Evolutionary conservation across 2,113 vertebrate genomes (phyloP).

Genomic region (Neofelis nebulosa): DNA sequence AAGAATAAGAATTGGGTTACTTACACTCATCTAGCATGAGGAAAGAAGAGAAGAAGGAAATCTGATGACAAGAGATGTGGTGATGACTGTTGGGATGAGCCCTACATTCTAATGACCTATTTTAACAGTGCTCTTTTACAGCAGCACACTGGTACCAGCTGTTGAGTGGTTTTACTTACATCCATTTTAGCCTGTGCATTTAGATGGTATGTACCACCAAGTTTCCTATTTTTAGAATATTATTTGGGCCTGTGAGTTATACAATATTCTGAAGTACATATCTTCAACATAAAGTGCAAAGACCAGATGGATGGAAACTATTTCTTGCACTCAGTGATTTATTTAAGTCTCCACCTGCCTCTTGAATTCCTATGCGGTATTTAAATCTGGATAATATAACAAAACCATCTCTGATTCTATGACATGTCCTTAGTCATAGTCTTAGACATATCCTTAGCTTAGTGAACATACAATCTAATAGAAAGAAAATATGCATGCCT

Average conservation of each 20-base stretch:
- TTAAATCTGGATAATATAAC: constrained; percentile 26
- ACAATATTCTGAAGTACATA: constrained; percentile 26
- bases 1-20: constrained; percentile 15
- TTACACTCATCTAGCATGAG: background rate
- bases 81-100: background rate
- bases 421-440: background rate
- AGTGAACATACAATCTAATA: background rate
- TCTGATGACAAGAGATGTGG: background rate
- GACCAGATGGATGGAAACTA: constrained; percentile 58
- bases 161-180: constrained; percentile 58
- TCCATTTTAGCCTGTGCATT: constrained; percentile 45
- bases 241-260: constrained; percentile 43
- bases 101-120: constrained; percentile 39
- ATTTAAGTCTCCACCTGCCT: constrained; percentile 39
- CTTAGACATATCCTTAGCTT: background rate
- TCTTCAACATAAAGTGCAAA: constrained; percentile 49
- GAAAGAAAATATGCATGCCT: background rate
- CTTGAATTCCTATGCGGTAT: constrained; percentile 19
- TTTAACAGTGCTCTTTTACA: constrained; percentile 37
- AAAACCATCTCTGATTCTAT: constrained; percentile 28
- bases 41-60: constrained; percentile 1
- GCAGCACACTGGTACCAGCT: constrained; percentile 60
- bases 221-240: constrained; percentile 65
- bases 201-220: constrained; percentile 26
- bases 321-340: constrained; percentile 39